Percentiles rank a stretch among this genome's conserved stretches.
Conservation (phyloP, 2,113 vertebrate species). For the Apaloderma vittatum region DNA sequence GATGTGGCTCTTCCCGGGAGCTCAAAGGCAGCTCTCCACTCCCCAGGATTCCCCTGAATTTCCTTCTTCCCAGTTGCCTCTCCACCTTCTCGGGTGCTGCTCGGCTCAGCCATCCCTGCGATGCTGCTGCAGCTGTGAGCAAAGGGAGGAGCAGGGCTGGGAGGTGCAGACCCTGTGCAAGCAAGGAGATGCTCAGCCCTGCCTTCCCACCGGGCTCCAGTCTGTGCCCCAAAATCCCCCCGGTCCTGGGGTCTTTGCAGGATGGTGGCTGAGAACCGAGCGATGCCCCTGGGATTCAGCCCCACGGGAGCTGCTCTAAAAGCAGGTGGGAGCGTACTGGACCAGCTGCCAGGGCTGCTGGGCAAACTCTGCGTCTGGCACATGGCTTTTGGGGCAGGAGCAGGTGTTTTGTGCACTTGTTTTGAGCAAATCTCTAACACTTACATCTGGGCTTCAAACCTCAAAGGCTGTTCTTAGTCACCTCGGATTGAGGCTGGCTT, state of each 20-base stretch:
- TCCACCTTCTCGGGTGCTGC: background rate
- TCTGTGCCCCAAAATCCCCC: background rate
- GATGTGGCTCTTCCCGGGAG: background rate
- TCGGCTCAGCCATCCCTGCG: background rate
- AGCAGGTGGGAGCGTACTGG: background rate
- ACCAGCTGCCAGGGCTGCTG: background rate
- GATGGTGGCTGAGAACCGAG: background rate
- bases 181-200: background rate
- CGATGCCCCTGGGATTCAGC: background rate
- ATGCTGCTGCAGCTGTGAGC: background rate
- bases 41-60: background rate
- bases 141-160: background rate
- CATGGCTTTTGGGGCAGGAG: background rate
- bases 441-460: background rate
- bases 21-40: background rate
- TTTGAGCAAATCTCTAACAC: background rate
- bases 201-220: fast-evolving
- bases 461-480: background rate
- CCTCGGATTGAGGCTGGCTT: background rate
- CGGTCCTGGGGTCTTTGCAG: background rate
- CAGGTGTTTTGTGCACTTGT: background rate
- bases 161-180: background rate
- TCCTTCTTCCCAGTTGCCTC: background rate
- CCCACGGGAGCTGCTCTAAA: fast-evolving
- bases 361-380: background rate